Evolutionary conservation across 1,140 invertebrate species (phyloP).

Genomic region (Ooceraea biroi): DNA sequence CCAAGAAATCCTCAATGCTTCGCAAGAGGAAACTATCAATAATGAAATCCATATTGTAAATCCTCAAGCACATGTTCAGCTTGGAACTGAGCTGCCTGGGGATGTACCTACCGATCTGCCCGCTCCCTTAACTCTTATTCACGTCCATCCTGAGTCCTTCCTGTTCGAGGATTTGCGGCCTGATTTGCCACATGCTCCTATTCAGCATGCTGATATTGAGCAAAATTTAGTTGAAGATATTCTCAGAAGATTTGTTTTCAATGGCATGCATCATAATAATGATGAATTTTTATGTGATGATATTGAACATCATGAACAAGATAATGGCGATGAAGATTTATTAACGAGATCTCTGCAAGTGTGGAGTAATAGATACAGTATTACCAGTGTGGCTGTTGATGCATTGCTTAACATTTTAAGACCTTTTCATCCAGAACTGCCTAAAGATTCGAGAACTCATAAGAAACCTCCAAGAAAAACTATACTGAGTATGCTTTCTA

Average conservation of each 20-base stretch:
- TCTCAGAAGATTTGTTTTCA: not conserved
- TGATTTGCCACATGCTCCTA: not conserved
- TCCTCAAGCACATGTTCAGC: not conserved
- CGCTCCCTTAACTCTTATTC: not conserved
- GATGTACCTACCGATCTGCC: not conserved
- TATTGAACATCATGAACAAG: not conserved
- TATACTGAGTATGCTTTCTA: not conserved
- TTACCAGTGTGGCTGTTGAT: slow-evolving; percentile 11
- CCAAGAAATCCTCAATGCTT: slow-evolving; percentile 1
- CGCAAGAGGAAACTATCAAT: not conserved
- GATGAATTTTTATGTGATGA: not conserved
- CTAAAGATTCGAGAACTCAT: slow-evolving; percentile 5
- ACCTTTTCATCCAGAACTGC: slow-evolving; percentile 16
- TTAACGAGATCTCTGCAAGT: slow-evolving; percentile 1
- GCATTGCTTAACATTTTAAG: slow-evolving; percentile 6
- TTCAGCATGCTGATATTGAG: not conserved
- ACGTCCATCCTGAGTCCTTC: not conserved
- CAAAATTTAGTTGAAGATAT: slow-evolving; percentile 13
- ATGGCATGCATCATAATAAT: not conserved
- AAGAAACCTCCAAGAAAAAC: slow-evolving; percentile 13
- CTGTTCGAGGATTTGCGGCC: not conserved
- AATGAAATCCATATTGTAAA: not conserved
- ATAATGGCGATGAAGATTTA: not conserved
- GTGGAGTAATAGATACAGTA: slow-evolving; percentile 2
- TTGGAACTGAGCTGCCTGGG: not conserved